Base-by-base conservation (phyloP, 2,113 vertebrate genomes). In the Climacteris rufus region DNA sequence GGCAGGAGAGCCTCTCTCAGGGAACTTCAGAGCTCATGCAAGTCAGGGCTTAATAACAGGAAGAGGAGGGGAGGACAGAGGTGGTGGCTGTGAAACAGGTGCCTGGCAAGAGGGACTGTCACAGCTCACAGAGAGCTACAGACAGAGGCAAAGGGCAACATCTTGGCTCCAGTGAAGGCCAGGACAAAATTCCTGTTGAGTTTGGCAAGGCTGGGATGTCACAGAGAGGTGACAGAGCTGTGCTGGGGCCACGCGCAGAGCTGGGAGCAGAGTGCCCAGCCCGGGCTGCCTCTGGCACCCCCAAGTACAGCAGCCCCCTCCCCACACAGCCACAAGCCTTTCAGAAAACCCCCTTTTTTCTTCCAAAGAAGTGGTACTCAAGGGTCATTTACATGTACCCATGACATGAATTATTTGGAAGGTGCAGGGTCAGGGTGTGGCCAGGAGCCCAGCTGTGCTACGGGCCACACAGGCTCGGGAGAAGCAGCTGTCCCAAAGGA, bases 341-440 rank as follows among this genome's bases (percentile, higher is more conserved):
- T 24, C 40, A 15, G 40, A 19, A 81, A 72, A 74, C 28, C 27
- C 63, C 33, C 2, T 0, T 9, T 3, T 13, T 22, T 19, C 6
- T 4, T 6, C 21, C 12, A 17, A 35, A 57, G 19, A 63, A 47
- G 14, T 44, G 11, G 6, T 39, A 20, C 42, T 20, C 0, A 0
- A 40, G 42, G n/a, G 8, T 31, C 47, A 10, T 28, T 31, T 28
- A 15, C 17, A 0, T 3, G 8, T 11, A 5, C 31, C 22, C 18
- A 5, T 16, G 17, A 12, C 15, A 7, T 1, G 0, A 15, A 49
- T 33, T 15, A 11, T 30, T 52, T n/a, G 50, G 31, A 65, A 30
- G 0, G 0, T 6, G 23, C 15, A 22, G 74, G 63, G 44, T 50
- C 1, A 4, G 12, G 1, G 0, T 3, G 1, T 10, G 22, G 24